phyloP scores from a whole-genome alignment of 2,797 vertebrate genomes.

The Dermochelys coriacea region DNA sequence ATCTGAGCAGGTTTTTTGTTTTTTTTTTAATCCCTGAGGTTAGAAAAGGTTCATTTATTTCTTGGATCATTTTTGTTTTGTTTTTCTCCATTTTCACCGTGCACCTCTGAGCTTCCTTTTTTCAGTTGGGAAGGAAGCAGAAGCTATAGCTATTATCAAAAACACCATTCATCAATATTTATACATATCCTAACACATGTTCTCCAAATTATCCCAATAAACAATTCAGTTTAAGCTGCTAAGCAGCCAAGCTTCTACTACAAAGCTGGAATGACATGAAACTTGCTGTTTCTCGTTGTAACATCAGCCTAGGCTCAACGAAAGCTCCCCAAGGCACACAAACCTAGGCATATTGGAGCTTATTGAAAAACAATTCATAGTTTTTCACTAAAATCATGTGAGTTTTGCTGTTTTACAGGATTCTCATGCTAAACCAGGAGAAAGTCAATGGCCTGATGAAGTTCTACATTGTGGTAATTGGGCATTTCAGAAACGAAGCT shows the following conservation, averaged over 20 bases:
- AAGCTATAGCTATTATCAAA: background rate
- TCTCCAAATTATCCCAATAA: background rate
- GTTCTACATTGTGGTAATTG: background rate
- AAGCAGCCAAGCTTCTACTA: background rate
- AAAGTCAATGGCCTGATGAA: background rate
- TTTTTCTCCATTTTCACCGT: background rate
- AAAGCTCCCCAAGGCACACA: background rate
- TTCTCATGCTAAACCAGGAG: background rate
- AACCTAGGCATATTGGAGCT: background rate
- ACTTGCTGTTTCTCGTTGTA: background rate
- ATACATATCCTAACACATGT: background rate
- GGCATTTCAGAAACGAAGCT: background rate
- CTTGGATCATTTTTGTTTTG: background rate
- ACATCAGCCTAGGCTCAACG: background rate
- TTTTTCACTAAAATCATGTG: background rate
- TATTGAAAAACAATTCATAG: background rate
- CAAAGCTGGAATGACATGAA: background rate
- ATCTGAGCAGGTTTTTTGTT: background rate
- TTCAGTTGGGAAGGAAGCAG: background rate
- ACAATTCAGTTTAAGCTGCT: background rate
- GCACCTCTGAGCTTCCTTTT: slow-evolving; percentile 28
- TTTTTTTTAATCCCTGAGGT: background rate
- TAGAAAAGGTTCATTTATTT: slow-evolving; percentile 1
- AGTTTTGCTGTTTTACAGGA: background rate
- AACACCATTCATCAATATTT: background rate